Evolutionary conservation across 1,140 invertebrate genomes (phyloP).

Genomic region (Lysiphlebus fabarum): DNA sequence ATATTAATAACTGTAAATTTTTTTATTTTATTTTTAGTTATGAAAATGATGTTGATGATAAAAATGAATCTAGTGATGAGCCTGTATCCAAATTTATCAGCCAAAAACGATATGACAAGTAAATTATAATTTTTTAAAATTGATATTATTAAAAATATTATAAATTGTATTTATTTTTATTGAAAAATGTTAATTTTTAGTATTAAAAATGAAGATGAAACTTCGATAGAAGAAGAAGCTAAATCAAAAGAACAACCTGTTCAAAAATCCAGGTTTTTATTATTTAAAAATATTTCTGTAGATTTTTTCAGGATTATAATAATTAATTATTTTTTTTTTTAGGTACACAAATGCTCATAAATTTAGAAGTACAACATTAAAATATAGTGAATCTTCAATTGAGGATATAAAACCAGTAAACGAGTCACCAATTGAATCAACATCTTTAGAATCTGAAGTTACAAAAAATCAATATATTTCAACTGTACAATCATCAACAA

Average conservation of each 20-base stretch:
- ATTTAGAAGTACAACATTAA: constrained; percentile 48
- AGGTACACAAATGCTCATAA: constrained; percentile 55
- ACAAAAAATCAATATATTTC: constrained; percentile 39
- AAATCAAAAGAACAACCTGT: constrained; percentile 28
- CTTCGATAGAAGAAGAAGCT: constrained; percentile 25
- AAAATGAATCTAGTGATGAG: constrained; percentile 31
- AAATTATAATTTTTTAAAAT: no score
- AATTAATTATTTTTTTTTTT: constrained; percentile 20
- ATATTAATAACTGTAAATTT: no score
- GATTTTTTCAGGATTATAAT: no score
- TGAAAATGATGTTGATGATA: constrained; percentile 40
- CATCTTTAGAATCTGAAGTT: constrained; percentile 26
- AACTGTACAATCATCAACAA: constrained; percentile 16
- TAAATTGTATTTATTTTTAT: no score
- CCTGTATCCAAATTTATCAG: constrained; percentile 7
- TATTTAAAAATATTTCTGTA: neutral
- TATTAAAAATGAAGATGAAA: constrained; percentile 1
- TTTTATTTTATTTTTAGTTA: constrained; percentile 25
- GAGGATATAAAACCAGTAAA: constrained; percentile 33
- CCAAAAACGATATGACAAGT: neutral
- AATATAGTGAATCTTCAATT: constrained; percentile 28
- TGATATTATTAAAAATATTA: no score
- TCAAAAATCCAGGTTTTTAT: constrained; percentile 42
- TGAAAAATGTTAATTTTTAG: neutral
- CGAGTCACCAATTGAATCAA: constrained; percentile 37